Evolutionary conservation across 2,797 vertebrate genomes (phyloP).

Genomic region (Melanotaenia boesemani): DNA sequence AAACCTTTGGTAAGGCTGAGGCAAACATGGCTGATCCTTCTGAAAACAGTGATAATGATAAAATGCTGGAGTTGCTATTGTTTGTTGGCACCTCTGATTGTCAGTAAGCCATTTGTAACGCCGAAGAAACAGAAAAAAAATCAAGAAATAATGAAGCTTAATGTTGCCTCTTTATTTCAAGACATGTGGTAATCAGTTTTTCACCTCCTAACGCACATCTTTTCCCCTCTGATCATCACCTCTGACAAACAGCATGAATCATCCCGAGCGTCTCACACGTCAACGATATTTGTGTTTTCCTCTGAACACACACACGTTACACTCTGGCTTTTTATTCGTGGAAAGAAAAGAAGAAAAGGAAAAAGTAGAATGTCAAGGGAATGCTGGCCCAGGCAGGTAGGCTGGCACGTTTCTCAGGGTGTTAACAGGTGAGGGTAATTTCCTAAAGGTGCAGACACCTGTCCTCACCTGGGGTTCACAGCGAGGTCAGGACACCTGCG

Average conservation of each 20-base stretch:
- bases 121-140: conserved; percentile 14
- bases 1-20: conserved; percentile 38
- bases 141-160: conserved; percentile 32
- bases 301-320: too few species aligned
- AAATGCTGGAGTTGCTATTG: conserved; percentile 50
- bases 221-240: conserved; percentile 15
- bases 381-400: conserved; percentile 39
- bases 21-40: conserved; percentile 64
- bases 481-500: conserved; percentile 71
- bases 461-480: conserved; percentile 64
- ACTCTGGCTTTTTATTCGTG: conserved; percentile 66
- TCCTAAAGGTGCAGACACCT: conserved; percentile 58
- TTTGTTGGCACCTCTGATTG: conserved; percentile 60
- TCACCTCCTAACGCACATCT: conserved; percentile 9
- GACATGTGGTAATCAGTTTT: not conserved
- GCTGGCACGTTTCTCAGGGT: conserved; percentile 51
- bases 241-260: conserved; percentile 3
- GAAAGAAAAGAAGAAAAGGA: conserved; percentile 17
- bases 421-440: conserved; percentile 57
- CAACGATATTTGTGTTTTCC: not conserved
- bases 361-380: conserved; percentile 62
- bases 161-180: conserved; percentile 17
- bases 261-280: conserved; percentile 5
- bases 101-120: conserved; percentile 30
- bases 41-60: conserved; percentile 65